These are phyloP conservation scores for Neosilurus mollespiculum DNA, from an alignment of 2,797 vertebrate genomes.

Conservation along the genomic window DNA sequence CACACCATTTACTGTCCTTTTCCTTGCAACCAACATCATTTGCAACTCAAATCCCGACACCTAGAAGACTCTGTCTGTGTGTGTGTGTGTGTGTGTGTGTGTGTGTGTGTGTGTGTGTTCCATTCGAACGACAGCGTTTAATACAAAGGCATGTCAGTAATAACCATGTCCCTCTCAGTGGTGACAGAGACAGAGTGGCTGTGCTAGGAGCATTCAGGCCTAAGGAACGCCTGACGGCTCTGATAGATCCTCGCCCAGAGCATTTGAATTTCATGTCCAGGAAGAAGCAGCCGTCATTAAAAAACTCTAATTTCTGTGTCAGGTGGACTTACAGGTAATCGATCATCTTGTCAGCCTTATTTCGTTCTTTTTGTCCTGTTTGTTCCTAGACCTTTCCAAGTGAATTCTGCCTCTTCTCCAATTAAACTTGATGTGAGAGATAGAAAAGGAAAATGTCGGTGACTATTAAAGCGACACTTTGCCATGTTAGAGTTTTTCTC, in stretches of 20 bases:
- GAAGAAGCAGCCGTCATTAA: slow-evolving; percentile 92
- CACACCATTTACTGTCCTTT: slow-evolving; percentile 13
- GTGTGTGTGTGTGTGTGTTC: slow-evolving; percentile 76
- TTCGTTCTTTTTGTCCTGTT: slow-evolving; percentile 72
- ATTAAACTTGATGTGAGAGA: slow-evolving; percentile 84
- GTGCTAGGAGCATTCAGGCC: slow-evolving; percentile 85
- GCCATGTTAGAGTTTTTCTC: slow-evolving; percentile 66
- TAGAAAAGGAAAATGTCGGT: slow-evolving; percentile 68
- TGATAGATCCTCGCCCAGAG: slow-evolving; percentile 86
- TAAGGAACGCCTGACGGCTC: slow-evolving; percentile 83
- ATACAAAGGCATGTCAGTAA: slow-evolving; percentile 93
- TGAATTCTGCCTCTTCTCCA: slow-evolving; percentile 82
- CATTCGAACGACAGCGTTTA: slow-evolving; percentile 90
- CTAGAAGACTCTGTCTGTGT: slow-evolving; percentile 33
- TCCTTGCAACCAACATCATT: neutral
- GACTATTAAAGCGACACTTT: slow-evolving; percentile 76
- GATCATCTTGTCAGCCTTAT: slow-evolving; percentile 88
- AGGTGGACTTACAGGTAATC: slow-evolving; percentile 93
- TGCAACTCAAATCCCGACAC: slow-evolving; percentile 23
- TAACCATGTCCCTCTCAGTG: slow-evolving; percentile 89
- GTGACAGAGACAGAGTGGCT: slow-evolving; percentile 96
- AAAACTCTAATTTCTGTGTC: slow-evolving; percentile 92
- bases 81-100: slow-evolving; percentile 27
- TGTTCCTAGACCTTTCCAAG: slow-evolving; percentile 71
- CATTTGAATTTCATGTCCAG: slow-evolving; percentile 93